Conservation (phyloP, 2,113 vertebrate species). For the Chloebia gouldiae region DNA sequence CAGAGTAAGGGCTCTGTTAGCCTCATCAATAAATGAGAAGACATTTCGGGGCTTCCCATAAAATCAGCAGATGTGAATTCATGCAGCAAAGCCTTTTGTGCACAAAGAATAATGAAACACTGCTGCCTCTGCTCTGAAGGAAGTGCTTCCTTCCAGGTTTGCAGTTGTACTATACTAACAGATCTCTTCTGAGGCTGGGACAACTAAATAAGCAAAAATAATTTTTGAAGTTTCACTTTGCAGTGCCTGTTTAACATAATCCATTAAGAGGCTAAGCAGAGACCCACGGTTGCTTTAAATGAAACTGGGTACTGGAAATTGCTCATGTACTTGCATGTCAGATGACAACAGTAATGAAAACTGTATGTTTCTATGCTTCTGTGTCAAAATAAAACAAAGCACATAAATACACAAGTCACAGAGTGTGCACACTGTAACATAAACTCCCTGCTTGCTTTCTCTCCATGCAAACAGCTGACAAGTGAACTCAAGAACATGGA, state of each 20-base stretch:
- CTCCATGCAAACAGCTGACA: background rate
- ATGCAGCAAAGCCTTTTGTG: background rate
- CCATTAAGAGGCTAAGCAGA: background rate
- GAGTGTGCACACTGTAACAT: background rate
- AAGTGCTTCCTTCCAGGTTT: background rate
- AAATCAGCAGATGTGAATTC: constrained; percentile 25
- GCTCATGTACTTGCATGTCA: background rate
- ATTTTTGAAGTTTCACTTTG: background rate
- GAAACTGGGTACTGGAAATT: background rate
- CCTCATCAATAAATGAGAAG: background rate
- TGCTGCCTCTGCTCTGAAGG: background rate
- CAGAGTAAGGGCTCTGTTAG: background rate
- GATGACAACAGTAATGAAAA: background rate
- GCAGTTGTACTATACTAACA: background rate
- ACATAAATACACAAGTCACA: background rate
- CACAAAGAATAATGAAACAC: background rate
- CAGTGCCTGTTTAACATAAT: background rate
- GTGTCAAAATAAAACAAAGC: background rate
- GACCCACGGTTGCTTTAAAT: background rate
- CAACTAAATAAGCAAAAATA: background rate
- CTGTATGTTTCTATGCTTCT: background rate
- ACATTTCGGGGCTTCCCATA: background rate
- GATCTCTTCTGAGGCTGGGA: background rate
- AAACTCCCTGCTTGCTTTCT: background rate
- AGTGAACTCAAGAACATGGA: background rate